These are phyloP conservation scores for Mycogona germanica DNA, from an alignment of 2,888 invertebrate species.

Conservation along the genomic window DNA sequence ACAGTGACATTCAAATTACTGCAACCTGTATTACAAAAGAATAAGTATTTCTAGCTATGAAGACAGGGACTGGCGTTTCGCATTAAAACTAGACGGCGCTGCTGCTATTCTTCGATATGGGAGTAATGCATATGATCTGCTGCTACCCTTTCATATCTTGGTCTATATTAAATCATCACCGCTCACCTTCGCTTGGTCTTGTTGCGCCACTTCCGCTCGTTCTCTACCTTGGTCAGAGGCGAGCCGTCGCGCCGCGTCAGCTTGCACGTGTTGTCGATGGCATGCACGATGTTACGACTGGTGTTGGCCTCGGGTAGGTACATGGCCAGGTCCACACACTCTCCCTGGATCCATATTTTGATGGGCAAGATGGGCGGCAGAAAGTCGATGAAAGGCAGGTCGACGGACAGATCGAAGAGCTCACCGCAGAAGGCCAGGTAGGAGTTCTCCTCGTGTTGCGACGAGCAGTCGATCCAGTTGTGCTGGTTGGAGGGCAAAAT, in stretches of 20 bases:
- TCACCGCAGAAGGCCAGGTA: slow-evolving; percentile 91
- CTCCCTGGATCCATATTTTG: slow-evolving; percentile 89
- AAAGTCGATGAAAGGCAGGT: slow-evolving; percentile 88
- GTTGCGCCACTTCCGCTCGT: slow-evolving; percentile 57
- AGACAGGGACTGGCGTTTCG: too few relatives aligned
- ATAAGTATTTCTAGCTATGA: too few relatives aligned
- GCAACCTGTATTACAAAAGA: too few relatives aligned
- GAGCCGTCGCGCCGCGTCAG: slow-evolving; percentile 62
- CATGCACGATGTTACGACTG: slow-evolving; percentile 63
- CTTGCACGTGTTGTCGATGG: slow-evolving; percentile 78
- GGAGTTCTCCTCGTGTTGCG: slow-evolving; percentile 84
- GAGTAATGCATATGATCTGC: too few relatives aligned
- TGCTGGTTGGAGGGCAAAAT: slow-evolving; percentile 88
- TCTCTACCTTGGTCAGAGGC: slow-evolving; percentile 26
- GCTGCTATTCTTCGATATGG: too few relatives aligned
- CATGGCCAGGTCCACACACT: slow-evolving; percentile 78
- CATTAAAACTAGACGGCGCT: too few relatives aligned
- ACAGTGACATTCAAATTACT: too few relatives aligned
- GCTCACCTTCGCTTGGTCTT: slow-evolving; percentile 51
- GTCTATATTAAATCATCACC: too few relatives aligned
- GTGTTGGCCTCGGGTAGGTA: slow-evolving; percentile 88
- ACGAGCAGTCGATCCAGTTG: slow-evolving; percentile 98
- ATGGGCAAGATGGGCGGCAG: slow-evolving; percentile 78
- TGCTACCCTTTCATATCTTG: too few relatives aligned
- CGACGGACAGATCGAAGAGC: slow-evolving; percentile 81